phyloP scores from a whole-genome alignment of 2,888 invertebrate species.

The Cheilosia impressa region DNA sequence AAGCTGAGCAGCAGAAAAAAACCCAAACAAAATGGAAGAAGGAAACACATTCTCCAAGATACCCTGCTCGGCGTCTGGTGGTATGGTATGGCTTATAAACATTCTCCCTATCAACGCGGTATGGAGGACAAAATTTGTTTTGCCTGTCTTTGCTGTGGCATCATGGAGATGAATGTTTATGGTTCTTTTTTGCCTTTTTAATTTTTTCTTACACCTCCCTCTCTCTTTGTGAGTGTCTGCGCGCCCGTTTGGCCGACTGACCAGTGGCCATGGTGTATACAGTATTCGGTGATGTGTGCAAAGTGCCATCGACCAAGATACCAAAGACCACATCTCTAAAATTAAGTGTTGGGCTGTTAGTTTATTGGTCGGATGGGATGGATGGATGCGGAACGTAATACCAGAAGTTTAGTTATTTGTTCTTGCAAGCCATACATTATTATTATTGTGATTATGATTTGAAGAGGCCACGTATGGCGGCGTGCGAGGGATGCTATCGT shows the following conservation, averaged over 20 bases:
- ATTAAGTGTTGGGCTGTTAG: slow-evolving; percentile 56
- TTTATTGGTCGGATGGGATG: slow-evolving; percentile 54
- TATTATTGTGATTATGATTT: slow-evolving; percentile 62
- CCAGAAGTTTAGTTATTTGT: slow-evolving; percentile 79
- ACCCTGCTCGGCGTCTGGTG: neutral
- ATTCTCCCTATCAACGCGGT: neutral
- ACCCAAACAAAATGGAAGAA: slow-evolving; percentile 23
- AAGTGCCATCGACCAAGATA: slow-evolving; percentile 1
- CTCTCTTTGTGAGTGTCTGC: slow-evolving; percentile 24
- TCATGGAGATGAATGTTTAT: slow-evolving; percentile 59
- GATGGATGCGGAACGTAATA: slow-evolving; percentile 75
- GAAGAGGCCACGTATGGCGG: slow-evolving; percentile 34
- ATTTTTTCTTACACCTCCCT: slow-evolving; percentile 62
- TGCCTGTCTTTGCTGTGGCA: slow-evolving; percentile 54
- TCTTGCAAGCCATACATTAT: slow-evolving; percentile 72
- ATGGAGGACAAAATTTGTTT: slow-evolving; percentile 54
- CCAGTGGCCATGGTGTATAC: neutral
- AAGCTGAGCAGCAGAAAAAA: slow-evolving; percentile 19
- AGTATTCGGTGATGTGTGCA: slow-evolving; percentile 14
- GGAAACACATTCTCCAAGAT: slow-evolving; percentile 24
- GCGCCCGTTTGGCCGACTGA: neutral
- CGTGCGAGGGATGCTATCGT: slow-evolving; percentile 24
- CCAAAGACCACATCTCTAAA: slow-evolving; percentile 35
- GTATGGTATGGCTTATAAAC: too few species aligned
- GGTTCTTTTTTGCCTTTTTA: slow-evolving; percentile 44